A percentile compares a stretch with the other conserved stretches of the same genome.
These are phyloP conservation scores for Odocoileus virginianus DNA, from an alignment of 2,113 vertebrate species.

Conservation along the genomic window DNA sequence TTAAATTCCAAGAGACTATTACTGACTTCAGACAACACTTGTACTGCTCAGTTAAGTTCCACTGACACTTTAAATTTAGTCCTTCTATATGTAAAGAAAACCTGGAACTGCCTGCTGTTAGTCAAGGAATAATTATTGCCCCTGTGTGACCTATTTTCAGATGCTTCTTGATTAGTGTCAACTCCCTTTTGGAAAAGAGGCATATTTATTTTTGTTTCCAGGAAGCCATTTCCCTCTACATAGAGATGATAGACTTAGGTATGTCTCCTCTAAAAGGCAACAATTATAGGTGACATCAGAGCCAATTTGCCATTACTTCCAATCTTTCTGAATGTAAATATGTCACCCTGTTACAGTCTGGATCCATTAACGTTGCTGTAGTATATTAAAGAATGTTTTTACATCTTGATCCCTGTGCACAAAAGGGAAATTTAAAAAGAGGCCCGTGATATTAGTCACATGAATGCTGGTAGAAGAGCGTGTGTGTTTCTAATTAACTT, in stretches of 20 bases:
- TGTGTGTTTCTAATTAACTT: constrained; percentile 36
- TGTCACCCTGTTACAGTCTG: not conserved
- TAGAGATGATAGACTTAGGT: not conserved
- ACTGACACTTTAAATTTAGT: not conserved
- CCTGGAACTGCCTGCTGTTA: not conserved
- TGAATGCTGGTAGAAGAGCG: not conserved
- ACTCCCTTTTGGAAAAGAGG: not conserved
- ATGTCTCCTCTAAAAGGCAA: not conserved
- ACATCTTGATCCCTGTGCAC: not conserved
- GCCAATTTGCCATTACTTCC: not conserved
- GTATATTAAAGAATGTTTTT: not conserved
- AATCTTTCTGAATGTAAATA: constrained; percentile 17
- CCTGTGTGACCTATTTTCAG: not conserved
- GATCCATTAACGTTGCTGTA: not conserved
- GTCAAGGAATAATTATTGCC: not conserved
- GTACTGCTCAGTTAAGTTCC: not conserved
- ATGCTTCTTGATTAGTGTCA: not conserved
- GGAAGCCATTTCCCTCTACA: not conserved
- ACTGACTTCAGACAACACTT: not conserved
- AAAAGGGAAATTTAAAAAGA: constrained; percentile 6
- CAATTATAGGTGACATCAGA: not conserved
- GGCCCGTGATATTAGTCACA: not conserved
- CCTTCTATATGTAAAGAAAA: not conserved
- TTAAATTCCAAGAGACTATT: constrained; percentile 4
- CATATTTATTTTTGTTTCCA: constrained; percentile 12